phyloP scores from a whole-genome alignment of 2,113 vertebrate genomes.

The Myotis yumanensis region DNA sequence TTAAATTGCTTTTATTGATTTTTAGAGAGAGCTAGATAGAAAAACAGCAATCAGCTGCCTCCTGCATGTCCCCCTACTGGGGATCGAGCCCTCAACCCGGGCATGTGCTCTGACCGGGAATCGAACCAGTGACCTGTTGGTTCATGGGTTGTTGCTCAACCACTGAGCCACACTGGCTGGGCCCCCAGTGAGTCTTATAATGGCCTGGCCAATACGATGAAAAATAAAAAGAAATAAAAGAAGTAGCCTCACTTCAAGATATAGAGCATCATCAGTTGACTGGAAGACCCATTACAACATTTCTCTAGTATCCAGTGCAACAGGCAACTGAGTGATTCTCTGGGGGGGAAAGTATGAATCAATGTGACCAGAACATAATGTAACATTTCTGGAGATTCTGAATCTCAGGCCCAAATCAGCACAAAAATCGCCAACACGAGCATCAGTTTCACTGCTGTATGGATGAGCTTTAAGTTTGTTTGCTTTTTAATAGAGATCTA shows the following conservation, averaged over 20 bases:
- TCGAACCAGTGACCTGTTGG: no score
- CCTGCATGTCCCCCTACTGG: no score
- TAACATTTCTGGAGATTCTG: not conserved
- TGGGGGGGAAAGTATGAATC: not conserved
- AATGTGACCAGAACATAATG: not conserved
- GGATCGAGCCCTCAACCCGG: no score
- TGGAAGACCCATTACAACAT: not conserved
- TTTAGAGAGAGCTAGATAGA: no score
- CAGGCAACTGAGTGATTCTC: not conserved
- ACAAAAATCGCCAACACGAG: not conserved
- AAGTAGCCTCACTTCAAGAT: not conserved
- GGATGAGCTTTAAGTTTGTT: not conserved
- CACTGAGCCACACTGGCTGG: no score
- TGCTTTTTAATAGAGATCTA: not conserved
- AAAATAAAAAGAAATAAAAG: not conserved
- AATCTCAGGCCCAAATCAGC: not conserved
- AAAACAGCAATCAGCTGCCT: no score
- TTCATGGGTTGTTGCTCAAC: no score
- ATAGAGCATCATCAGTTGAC: not conserved
- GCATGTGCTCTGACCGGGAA: no score
- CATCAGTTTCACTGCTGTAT: not conserved
- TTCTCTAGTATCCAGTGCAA: not conserved
- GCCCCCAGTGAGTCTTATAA: not conserved
- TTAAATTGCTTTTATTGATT: no score
- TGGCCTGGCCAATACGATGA: not conserved